phyloP scores from a whole-genome alignment of 2,888 invertebrate genomes.

The Augiades crinisus region DNA sequence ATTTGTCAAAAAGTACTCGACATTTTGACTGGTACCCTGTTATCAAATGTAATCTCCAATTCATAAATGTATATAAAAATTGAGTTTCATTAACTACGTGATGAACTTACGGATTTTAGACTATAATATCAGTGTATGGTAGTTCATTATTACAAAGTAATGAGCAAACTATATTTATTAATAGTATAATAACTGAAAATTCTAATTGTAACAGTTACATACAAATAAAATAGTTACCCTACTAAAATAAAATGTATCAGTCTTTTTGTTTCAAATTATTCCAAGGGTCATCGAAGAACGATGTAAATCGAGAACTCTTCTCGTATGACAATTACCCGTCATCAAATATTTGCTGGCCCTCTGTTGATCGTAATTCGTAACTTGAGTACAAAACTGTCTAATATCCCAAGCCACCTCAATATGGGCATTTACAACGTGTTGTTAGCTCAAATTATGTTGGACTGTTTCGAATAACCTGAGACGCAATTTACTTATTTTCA shows the following conservation, averaged over 20 bases:
- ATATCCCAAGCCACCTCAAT: slow-evolving; percentile 22
- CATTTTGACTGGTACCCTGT: no score
- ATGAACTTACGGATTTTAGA: no score
- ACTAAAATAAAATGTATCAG: background rate
- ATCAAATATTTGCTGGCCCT: slow-evolving; percentile 77
- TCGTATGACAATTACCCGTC: slow-evolving; percentile 73
- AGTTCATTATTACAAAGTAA: no score
- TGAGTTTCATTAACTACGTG: no score
- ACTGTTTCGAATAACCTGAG: slow-evolving; percentile 38
- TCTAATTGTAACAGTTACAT: no score
- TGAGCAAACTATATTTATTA: no score
- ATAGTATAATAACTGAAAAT: no score
- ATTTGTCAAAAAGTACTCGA: no score
- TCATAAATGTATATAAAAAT: no score
- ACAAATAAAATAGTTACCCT: no score
- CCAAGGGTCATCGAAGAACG: slow-evolving; percentile 41
- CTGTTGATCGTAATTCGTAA: slow-evolving; percentile 71
- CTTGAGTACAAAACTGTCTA: slow-evolving; percentile 46
- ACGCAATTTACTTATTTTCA: slow-evolving; percentile 63
- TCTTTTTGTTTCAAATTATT: slow-evolving; percentile 23
- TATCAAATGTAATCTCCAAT: no score
- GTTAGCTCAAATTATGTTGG: slow-evolving; percentile 40
- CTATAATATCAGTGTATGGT: no score
- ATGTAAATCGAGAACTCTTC: slow-evolving; percentile 47
- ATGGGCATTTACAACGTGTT: background rate